Conservation (phyloP, 2,888 invertebrate species). For the Athalia cordata region DNA sequence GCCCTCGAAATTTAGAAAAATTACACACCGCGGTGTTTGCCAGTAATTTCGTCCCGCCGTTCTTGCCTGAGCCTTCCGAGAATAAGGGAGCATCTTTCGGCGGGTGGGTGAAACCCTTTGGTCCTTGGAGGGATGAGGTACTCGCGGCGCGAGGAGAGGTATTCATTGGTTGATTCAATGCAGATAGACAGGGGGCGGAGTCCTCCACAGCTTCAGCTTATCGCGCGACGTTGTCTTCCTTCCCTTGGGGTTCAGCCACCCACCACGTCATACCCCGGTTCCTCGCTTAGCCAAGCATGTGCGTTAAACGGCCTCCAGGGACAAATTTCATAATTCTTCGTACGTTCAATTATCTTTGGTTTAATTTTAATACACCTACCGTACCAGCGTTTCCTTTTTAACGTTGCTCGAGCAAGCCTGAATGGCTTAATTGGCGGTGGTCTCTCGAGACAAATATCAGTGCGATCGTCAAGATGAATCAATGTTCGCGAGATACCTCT, state of each 20-base stretch:
- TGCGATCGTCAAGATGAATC: neutral
- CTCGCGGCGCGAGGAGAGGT: constrained; percentile 34
- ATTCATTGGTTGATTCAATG: constrained; percentile 43
- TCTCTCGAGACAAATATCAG: constrained; percentile 29
- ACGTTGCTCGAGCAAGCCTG: neutral
- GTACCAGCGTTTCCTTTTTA: constrained; percentile 33
- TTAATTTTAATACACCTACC: constrained; percentile 40
- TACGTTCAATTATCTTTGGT: constrained; percentile 43
- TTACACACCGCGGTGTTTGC: neutral
- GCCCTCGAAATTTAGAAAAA: too few relatives aligned
- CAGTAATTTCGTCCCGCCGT: neutral
- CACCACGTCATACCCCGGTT: constrained; percentile 37
- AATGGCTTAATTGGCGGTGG: constrained; percentile 21
- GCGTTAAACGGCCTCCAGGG: constrained; percentile 43
- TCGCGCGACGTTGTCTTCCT: constrained; percentile 37
- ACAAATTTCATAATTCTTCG: constrained; percentile 44
- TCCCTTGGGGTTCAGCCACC: constrained; percentile 36
- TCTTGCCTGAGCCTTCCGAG: too few relatives aligned
- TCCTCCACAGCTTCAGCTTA: constrained; percentile 38
- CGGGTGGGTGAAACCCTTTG: constrained; percentile 9
- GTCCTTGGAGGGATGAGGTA: constrained; percentile 5
- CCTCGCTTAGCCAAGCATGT: constrained; percentile 44
- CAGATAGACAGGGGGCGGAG: constrained; percentile 42
- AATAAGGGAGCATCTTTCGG: constrained; percentile 6
- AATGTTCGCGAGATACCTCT: neutral